phyloP scores from a whole-genome alignment of 2,888 invertebrate genomes.

The Sinelater perroti region DNA sequence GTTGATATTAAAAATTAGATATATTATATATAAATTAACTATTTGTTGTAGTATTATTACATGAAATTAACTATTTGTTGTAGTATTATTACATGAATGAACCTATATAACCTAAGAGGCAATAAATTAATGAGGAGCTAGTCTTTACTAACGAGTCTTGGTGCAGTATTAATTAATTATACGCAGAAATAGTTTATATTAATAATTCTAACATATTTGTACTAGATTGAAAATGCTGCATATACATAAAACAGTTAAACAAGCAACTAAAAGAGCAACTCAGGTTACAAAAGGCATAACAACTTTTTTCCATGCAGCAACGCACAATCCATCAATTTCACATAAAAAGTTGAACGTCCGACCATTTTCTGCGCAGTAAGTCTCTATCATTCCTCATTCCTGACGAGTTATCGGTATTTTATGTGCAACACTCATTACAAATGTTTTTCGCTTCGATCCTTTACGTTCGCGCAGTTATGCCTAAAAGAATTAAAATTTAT shows the following conservation, averaged over 20 bases:
- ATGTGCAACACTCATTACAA: constrained; percentile 40
- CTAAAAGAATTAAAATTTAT: constrained; percentile 14
- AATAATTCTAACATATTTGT: not conserved
- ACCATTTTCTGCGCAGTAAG: constrained; percentile 43
- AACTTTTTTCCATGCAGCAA: constrained; percentile 41
- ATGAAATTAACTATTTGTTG: too few relatives aligned
- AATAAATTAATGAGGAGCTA: too few relatives aligned
- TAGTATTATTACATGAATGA: too few relatives aligned
- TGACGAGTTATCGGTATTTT: constrained; percentile 46
- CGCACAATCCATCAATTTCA: constrained; percentile 47
- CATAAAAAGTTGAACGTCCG: constrained; percentile 45
- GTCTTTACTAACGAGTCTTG: too few relatives aligned
- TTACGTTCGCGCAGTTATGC: constrained; percentile 26
- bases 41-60: too few relatives aligned
- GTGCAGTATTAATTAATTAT: too few relatives aligned
- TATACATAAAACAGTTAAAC: constrained; percentile 16
- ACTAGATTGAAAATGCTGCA: constrained; percentile 9
- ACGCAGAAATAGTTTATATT: too few relatives aligned
- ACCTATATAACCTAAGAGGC: too few relatives aligned
- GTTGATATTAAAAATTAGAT: too few relatives aligned
- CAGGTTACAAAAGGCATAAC: constrained; percentile 28
- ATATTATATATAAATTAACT: too few relatives aligned
- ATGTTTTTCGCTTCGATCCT: constrained; percentile 36
- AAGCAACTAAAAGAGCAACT: constrained; percentile 34
- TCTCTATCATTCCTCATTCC: constrained; percentile 46